phyloP scores from a whole-genome alignment of 2,113 vertebrate species.

The Malaclemys terrapin region DNA sequence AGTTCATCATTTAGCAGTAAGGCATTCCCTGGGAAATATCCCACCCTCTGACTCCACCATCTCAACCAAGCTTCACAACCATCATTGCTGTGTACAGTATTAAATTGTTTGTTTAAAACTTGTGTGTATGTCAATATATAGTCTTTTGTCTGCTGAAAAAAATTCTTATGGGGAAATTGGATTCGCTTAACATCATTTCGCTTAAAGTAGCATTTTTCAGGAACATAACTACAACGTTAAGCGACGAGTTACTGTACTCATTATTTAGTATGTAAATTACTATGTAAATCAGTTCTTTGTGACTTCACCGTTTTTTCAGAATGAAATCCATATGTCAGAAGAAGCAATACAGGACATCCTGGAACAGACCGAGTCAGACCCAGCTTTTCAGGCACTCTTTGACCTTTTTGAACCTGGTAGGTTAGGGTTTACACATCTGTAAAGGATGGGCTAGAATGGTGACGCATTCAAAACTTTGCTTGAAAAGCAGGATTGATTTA shows the following conservation, averaged over 20 bases:
- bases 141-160: too few relatives aligned
- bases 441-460: not conserved
- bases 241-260: not conserved
- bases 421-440: not conserved
- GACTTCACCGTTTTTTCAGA: constrained; percentile 75
- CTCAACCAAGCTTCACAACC: too few relatives aligned
- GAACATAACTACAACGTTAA: too few relatives aligned
- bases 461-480: not conserved
- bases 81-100: not conserved
- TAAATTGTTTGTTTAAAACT: not conserved
- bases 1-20: too few relatives aligned
- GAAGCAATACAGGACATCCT: constrained; percentile 98
- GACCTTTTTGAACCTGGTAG: constrained; percentile 96
- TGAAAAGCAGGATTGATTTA: not conserved
- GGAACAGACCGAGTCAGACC: constrained; percentile 96
- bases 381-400: constrained; percentile 97
- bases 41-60: too few relatives aligned
- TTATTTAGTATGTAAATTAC: not conserved
- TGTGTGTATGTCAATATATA: not conserved
- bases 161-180: too few relatives aligned
- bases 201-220: too few relatives aligned
- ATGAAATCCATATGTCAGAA: constrained; percentile 98
- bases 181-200: too few relatives aligned
- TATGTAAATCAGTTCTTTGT: not conserved
- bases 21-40: too few relatives aligned